Evolutionary conservation across 2,797 vertebrate genomes (phyloP), one percentile per base, ranked within the genome.

Genomic region (Acanthornis magna): DNA sequence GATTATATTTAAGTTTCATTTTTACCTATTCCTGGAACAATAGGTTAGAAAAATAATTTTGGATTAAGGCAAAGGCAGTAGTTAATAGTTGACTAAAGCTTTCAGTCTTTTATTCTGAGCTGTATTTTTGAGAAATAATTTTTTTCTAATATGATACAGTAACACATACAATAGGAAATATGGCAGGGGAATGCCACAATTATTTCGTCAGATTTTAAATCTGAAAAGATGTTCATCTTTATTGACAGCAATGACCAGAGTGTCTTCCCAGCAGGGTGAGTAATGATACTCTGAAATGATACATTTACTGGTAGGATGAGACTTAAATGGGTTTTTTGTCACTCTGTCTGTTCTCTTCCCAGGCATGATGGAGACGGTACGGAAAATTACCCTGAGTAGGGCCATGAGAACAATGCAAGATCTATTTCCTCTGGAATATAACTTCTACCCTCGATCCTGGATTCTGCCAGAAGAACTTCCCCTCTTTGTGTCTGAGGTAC

Each of bases 401-500:
- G 99, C 99, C 0, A 97, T 99, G 96, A 97, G 99, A 63, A 99
- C 98, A 14, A 99, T 99, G 99, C 98, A 99, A 85, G 98, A 98
- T 91, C 98, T 99, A 7, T 99, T 99, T 95, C 99, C 99, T 2
- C 98, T 98, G 5, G 99, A 99, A 51, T 99, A 99, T 62, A 98
- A 99, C 97, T 99, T 99, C 98, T 99, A 99, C 91, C 99, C 99
- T 29, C 98, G 98, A 5, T 99, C 99, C 4, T 99, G 99, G 99
- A 99, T 99, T 95, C 98, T 99, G 85, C 99, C 99, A 1, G 99
- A 99, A 27, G 99, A 99, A 80, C 98, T 98, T 94, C 98, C 98
- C 91, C 98, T 98, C 96, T 99, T 99, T 80, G 97, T 97, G 43
- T 88, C 98, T 71, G 98, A 99, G 99, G 99, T 99, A 96, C 68